Evolutionary conservation across 2,888 invertebrate species (phyloP).

Genomic region (Sarcophaga rosellei): DNA sequence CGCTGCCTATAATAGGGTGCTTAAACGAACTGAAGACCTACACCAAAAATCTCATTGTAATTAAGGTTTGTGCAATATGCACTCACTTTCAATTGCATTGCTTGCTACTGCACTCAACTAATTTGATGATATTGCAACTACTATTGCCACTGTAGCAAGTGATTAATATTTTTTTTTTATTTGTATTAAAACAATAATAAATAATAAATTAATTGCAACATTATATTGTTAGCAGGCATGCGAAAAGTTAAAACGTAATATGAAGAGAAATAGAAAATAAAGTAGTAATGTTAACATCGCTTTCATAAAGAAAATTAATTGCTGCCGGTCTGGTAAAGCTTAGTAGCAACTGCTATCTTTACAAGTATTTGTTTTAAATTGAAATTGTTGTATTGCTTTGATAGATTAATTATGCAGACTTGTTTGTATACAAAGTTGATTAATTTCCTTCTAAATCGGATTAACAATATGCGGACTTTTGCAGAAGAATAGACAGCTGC

Average conservation of each 20-base stretch:
- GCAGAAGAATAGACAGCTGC: too few species aligned
- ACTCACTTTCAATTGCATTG: neutral
- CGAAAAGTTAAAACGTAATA: neutral
- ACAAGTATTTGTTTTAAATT: too few species aligned
- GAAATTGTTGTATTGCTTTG: too few species aligned
- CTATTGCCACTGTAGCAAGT: constrained; percentile 9
- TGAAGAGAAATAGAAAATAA: constrained; percentile 1
- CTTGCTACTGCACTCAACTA: neutral
- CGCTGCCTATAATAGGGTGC: too few species aligned
- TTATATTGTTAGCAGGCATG: constrained; percentile 39
- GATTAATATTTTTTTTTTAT: constrained; percentile 30
- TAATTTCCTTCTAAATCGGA: too few species aligned
- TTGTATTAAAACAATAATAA: constrained; percentile 18
- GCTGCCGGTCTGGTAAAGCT: too few species aligned
- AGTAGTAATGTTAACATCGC: too few species aligned
- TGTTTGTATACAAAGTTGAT: too few species aligned
- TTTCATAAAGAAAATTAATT: too few species aligned
- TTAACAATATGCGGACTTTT: too few species aligned
- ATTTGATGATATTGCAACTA: neutral
- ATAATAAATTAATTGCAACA: constrained; percentile 57
- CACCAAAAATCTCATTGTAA: constrained; percentile 7
- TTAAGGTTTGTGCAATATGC: neutral
- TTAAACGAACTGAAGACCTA: neutral
- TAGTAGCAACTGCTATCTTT: too few species aligned
- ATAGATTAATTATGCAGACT: too few species aligned